Base-by-base conservation (phyloP, 2,888 invertebrate species). In the Dolichomitus sp. region DNA sequence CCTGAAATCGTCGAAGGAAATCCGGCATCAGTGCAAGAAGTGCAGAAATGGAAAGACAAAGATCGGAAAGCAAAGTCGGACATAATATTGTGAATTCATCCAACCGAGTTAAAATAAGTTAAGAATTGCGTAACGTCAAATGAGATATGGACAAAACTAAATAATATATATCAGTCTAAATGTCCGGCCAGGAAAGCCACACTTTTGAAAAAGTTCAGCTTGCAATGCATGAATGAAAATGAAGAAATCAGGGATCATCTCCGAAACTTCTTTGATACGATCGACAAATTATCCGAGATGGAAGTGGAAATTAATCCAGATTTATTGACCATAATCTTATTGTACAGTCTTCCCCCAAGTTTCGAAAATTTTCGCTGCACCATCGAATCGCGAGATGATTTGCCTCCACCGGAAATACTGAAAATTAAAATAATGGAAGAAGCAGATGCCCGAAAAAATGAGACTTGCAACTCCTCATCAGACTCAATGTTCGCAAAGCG, bases 151-250 rank as follows among this genome's bases (percentile, higher is more conserved):
- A 14, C 42, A 2, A 61, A 54, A 6, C 23, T 77, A 4, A 23
- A 81, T 7, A 23, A 30, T 0, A 45, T 52, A 9, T 77, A 77
- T 42, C 66, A 19, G 14, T 72, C 68, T 5, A 72, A 17, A 50
- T 68, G 77, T 12, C 77, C 73, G 2, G 77, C 73, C 12, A 23
- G 81, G 23, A 81, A 72, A n/a, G 72, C 68, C 6, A 66, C 66
- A 6, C 19, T 81, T 7, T 27, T 81, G 17, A 65, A 68, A 30
- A 12, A 57, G 5, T 65, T 77, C 12, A 45, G 54, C 2, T 14
- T 72, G 4, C 66, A 59, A 6, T 27, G 19, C 23, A 12, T 81
- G 27, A 12, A 45, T 7, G 73, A 66, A 14, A 42, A 50, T 5
- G 66, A 66, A n/a, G 72, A 81, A 59, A 63, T 81, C 7, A n/a